phyloP scores from a whole-genome alignment of 2,113 vertebrate genomes.

The Regulus satrapa region DNA sequence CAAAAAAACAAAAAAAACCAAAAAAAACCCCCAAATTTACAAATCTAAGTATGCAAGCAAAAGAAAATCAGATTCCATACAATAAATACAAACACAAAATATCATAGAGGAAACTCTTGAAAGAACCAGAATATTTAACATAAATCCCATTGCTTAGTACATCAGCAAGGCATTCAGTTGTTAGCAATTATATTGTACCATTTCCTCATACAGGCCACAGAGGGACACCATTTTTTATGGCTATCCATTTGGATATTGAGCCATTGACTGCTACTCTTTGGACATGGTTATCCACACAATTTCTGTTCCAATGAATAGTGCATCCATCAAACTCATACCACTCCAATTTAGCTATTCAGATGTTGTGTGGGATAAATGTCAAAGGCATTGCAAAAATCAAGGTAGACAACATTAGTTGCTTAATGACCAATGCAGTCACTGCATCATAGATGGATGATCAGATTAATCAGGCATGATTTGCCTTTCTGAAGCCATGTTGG shows the following conservation, averaged over 20 bases:
- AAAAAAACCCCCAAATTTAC: too few species aligned
- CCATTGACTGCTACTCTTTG: accelerated
- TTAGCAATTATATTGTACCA: neutral
- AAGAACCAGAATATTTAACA: neutral
- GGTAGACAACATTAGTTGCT: neutral
- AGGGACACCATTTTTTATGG: accelerated
- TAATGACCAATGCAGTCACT: neutral
- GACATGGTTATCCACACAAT: neutral
- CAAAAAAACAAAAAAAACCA: too few species aligned
- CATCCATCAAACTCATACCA: neutral
- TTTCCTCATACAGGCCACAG: neutral
- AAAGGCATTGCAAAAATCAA: neutral
- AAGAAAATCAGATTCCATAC: neutral
- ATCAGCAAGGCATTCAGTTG: neutral
- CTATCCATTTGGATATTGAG: neutral
- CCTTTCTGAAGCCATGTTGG: neutral
- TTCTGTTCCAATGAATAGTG: neutral
- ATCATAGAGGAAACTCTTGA: neutral
- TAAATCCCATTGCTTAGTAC: neutral
- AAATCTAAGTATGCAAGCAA: neutral
- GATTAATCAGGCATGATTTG: neutral
- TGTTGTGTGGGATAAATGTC: neutral
- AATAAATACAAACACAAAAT: neutral
- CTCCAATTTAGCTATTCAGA: neutral
- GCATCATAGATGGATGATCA: neutral